Percentiles rank a stretch among this genome's conserved stretches.
Evolutionary conservation across 2,888 invertebrate species (phyloP).

Genomic region (Slavum lentiscoides): DNA sequence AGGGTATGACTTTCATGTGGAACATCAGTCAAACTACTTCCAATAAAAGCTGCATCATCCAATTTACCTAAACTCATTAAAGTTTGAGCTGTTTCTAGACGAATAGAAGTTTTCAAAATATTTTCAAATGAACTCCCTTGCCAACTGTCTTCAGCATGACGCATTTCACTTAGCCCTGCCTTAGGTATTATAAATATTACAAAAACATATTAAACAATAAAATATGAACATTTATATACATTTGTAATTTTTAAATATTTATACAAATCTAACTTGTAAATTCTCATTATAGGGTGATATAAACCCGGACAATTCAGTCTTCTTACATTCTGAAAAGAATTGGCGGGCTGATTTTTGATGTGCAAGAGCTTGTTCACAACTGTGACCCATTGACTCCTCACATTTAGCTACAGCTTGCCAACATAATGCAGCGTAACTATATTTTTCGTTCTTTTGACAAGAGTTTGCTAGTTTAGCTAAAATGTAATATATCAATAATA

Average conservation of each 20-base stretch:
- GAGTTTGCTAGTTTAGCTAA: slow-evolving; percentile 40
- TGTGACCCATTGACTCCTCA: slow-evolving; percentile 42
- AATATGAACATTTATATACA: background rate
- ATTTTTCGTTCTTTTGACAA: slow-evolving; percentile 46
- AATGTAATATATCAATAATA: background rate
- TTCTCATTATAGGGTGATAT: slow-evolving; percentile 48
- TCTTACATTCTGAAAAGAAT: slow-evolving; percentile 32
- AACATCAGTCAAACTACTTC: slow-evolving; percentile 43
- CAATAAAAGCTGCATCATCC: slow-evolving; percentile 45
- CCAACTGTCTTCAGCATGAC: slow-evolving; percentile 47
- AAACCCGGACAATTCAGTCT: slow-evolving; percentile 40
- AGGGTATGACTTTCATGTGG: slow-evolving; percentile 38
- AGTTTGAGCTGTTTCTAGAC: slow-evolving; percentile 47
- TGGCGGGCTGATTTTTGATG: slow-evolving; percentile 45
- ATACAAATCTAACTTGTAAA: slow-evolving; percentile 26
- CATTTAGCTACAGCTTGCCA: slow-evolving; percentile 51
- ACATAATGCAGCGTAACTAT: slow-evolving; percentile 43
- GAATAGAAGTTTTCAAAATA: slow-evolving; percentile 47
- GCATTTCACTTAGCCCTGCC: slow-evolving; percentile 45
- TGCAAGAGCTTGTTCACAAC: slow-evolving; percentile 37
- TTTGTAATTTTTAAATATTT: no score
- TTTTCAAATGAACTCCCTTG: slow-evolving; percentile 46
- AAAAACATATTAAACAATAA: background rate
- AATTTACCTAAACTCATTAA: slow-evolving; percentile 35
- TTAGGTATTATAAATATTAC: background rate